A percentile compares a stretch with the other conserved stretches of the same genome.
Conservation (phyloP, 2,113 vertebrate species). For the Rhynchopsitta pachyrhyncha region DNA sequence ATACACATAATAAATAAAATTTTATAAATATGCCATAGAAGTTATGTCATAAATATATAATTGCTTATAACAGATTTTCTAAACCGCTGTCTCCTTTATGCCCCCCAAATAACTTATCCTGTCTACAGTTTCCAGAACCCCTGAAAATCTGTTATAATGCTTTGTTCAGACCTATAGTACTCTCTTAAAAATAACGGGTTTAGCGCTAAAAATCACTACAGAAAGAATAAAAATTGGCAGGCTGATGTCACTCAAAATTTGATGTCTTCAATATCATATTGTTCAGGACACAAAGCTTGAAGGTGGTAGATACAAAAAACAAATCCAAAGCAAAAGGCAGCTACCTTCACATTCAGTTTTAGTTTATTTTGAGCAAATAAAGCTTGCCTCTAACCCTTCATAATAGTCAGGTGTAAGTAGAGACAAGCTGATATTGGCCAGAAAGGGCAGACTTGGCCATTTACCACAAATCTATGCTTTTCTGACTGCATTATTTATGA, state of each 20-base stretch:
- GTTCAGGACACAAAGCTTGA: not conserved
- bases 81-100: not conserved
- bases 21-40: not conserved
- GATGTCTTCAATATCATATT: not conserved
- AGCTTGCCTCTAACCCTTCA: not conserved
- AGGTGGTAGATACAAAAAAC: not conserved
- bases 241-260: not conserved
- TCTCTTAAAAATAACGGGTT: not conserved
- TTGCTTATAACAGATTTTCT: not conserved
- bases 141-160: not conserved
- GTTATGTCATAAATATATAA: not conserved
- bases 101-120: not conserved
- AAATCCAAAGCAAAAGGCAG: not conserved
- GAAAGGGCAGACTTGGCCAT: not conserved
- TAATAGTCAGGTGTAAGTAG: not conserved
- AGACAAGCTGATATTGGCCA: not conserved
- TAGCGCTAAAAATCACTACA: not conserved
- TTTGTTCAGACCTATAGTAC: not conserved
- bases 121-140: not conserved
- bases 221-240: not conserved
- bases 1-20: not conserved
- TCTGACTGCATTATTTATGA: constrained; percentile 30
- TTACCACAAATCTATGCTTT: not conserved
- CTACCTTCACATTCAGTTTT: not conserved
- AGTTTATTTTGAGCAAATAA: not conserved